A percentile compares a stretch with the other conserved stretches of the same genome.
Conservation (phyloP, 1,140 invertebrate genomes). For the Trachymyrmex septentrionalis region DNA sequence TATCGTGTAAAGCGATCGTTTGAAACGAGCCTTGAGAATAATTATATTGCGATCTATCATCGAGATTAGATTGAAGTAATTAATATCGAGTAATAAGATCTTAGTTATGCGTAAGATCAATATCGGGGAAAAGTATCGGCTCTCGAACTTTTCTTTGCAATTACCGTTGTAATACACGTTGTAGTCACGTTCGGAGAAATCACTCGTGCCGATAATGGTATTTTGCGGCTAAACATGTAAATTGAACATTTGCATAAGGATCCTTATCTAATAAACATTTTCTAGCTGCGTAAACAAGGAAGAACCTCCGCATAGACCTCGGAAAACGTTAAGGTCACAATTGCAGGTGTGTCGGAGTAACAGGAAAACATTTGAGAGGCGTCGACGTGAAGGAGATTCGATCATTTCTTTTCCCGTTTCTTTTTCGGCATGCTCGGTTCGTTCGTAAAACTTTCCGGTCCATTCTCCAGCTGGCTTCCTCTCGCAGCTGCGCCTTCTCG, state of each 20-base stretch:
- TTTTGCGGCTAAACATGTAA: conserved; percentile 23
- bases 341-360: background rate
- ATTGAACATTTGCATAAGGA: conserved; percentile 46
- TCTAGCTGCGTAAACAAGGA: background rate
- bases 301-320: conserved; percentile 8
- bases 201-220: conserved; percentile 1
- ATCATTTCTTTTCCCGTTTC: conserved; percentile 6
- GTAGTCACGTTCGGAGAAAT: background rate
- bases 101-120: conserved; percentile 6
- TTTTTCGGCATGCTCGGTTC: conserved; percentile 2
- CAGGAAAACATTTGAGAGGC: background rate
- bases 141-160: background rate
- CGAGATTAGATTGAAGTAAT: background rate
- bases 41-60: conserved; percentile 19
- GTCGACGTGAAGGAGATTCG: background rate
- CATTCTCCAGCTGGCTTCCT: background rate
- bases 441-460: conserved; percentile 23
- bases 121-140: background rate
- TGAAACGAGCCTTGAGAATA: conserved; percentile 6
- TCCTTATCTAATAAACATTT: conserved; percentile 10
- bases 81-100: conserved; percentile 5
- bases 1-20: background rate
- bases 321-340: conserved; percentile 28
- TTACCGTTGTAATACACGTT: background rate
- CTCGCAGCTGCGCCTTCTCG: conserved; percentile 17